A percentile compares a stretch with the other conserved stretches of the same genome.
Evolutionary conservation across 2,888 invertebrate species (phyloP).

Genomic region (Drymonia ruficornis): DNA sequence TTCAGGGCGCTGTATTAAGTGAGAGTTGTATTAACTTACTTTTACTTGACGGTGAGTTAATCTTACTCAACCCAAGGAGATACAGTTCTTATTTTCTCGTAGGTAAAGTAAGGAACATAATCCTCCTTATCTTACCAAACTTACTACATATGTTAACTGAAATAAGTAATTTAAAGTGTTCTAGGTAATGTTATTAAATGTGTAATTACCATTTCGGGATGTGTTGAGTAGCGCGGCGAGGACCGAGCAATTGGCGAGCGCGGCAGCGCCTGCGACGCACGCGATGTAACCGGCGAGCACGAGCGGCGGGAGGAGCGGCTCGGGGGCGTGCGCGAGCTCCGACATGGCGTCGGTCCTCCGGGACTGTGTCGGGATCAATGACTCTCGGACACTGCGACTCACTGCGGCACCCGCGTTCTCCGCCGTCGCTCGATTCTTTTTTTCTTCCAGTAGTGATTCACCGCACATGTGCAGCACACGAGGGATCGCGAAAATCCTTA

Average conservation of each 20-base stretch:
- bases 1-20: no score
- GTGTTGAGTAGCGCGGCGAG: slow-evolving; percentile 72
- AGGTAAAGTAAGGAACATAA: no score
- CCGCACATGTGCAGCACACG: slow-evolving; percentile 70
- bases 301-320: slow-evolving; percentile 68
- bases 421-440: slow-evolving; percentile 67
- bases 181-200: no score
- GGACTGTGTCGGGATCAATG: slow-evolving; percentile 81
- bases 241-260: slow-evolving; percentile 72
- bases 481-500: slow-evolving; percentile 54
- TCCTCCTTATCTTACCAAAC: no score
- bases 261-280: slow-evolving; percentile 73
- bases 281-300: slow-evolving; percentile 63
- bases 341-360: slow-evolving; percentile 69
- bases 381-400: slow-evolving; percentile 70
- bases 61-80: no score
- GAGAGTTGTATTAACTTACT: no score
- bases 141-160: no score
- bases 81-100: no score
- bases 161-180: no score
- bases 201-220: slow-evolving; percentile 70
- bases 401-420: slow-evolving; percentile 73
- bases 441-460: slow-evolving; percentile 77
- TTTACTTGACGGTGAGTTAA: no score
- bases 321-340: slow-evolving; percentile 56